phyloP scores from a whole-genome alignment of 2,888 invertebrate genomes.

The Lasioglossum marginatum region DNA sequence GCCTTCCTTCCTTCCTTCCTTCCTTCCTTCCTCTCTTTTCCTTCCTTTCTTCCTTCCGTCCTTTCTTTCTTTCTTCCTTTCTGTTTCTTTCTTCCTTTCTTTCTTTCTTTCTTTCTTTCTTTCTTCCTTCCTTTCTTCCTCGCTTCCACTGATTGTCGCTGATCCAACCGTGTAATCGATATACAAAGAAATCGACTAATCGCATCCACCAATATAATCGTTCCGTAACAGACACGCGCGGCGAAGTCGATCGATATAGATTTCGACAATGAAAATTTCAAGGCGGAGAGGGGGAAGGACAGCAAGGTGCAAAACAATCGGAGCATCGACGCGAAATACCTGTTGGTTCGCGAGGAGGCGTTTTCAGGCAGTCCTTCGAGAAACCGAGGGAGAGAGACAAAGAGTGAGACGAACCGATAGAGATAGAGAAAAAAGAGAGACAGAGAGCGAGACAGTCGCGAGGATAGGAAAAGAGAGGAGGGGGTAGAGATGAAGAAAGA shows the following conservation, averaged over 20 bases:
- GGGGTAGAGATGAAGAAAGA: constrained; percentile 21
- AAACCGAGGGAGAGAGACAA: constrained; percentile 17
- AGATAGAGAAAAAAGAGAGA: constrained; percentile 23
- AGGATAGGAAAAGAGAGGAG: constrained; percentile 8
- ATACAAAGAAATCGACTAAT: neutral
- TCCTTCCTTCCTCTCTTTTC: constrained; percentile 21
- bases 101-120: constrained; percentile 42
- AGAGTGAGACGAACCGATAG: neutral
- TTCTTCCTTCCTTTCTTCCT: constrained; percentile 10
- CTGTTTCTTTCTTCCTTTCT: constrained; percentile 40
- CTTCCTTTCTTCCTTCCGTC: neutral
- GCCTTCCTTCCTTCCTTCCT: constrained; percentile 64
- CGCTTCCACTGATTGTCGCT: neutral
- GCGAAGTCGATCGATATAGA: neutral
- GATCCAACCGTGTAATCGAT: neutral
- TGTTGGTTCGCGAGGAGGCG: constrained; percentile 58
- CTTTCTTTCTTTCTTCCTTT: constrained; percentile 52
- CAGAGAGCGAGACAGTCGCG: constrained; percentile 1
- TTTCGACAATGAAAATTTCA: constrained; percentile 2
- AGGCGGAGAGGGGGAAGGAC: neutral
- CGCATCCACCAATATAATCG: neutral
- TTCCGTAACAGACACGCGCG: neutral
- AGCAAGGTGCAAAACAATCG: constrained; percentile 56
- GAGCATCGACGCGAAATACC: constrained; percentile 44
- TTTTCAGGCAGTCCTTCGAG: constrained; percentile 52